phyloP scores from a whole-genome alignment of 2,113 vertebrate species.

The Anarhynchus alexandrinus region DNA sequence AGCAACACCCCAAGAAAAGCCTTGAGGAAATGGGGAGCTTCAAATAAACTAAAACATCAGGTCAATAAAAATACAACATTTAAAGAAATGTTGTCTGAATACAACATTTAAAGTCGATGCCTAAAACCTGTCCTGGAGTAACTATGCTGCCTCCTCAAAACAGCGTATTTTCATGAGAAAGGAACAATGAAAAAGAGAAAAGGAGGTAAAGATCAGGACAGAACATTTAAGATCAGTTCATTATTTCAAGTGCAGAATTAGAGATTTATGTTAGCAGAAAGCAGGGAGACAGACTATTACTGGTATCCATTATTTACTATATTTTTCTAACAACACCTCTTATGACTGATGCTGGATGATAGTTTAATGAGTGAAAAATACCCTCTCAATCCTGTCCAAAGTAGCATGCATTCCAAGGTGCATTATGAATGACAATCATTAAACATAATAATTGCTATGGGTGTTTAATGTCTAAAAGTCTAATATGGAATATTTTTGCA shows the following conservation, averaged over 20 bases:
- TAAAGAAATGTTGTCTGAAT: no score
- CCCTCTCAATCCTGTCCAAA: neutral
- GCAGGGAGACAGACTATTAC: neutral
- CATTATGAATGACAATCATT: neutral
- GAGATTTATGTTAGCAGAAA: neutral
- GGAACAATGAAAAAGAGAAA: neutral
- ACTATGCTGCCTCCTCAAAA: neutral
- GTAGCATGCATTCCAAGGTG: neutral
- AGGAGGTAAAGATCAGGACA: neutral
- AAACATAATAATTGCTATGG: neutral
- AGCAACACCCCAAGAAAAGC: neutral
- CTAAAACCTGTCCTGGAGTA: neutral
- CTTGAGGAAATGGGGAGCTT: neutral
- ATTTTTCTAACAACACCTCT: neutral
- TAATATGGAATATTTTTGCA: neutral
- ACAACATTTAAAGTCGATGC: neutral
- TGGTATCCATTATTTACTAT: neutral
- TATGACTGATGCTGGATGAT: neutral
- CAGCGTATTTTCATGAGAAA: neutral
- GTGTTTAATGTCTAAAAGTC: neutral
- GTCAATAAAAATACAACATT: neutral
- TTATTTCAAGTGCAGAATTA: neutral
- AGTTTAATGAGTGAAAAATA: neutral
- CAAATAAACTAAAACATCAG: neutral
- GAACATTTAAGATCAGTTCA: neutral